A percentile compares a stretch with the other conserved stretches of the same genome.
phyloP scores from a whole-genome alignment of 2,113 vertebrate species.

The Morone saxatilis region DNA sequence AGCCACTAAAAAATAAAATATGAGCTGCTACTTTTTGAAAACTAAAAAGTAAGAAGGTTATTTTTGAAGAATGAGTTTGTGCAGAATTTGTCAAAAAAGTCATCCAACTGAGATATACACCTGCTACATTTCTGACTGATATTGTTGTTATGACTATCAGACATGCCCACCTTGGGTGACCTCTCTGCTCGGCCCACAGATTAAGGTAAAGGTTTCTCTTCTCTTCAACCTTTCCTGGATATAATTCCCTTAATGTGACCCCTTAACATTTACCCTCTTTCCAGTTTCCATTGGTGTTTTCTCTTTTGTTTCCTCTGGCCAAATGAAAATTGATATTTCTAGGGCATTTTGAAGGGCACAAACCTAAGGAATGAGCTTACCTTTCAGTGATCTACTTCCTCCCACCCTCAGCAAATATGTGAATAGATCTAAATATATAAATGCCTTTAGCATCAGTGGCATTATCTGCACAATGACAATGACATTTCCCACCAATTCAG shows the following conservation, averaged over 20 bases:
- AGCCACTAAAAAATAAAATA: background rate
- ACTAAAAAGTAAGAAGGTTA: background rate
- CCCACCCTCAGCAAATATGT: background rate
- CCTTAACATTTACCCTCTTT: slow-evolving; percentile 26
- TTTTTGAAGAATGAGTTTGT: slow-evolving; percentile 8
- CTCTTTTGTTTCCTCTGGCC: slow-evolving; percentile 49
- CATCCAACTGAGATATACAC: background rate
- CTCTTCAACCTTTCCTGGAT: slow-evolving; percentile 25
- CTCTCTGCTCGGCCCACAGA: slow-evolving; percentile 57
- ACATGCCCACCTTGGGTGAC: slow-evolving; percentile 64
- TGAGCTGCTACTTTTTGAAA: background rate
- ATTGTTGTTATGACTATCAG: slow-evolving; percentile 67
- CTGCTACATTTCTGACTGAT: slow-evolving; percentile 35
- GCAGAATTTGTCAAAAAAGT: slow-evolving; percentile 1
- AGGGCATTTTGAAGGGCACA: slow-evolving; percentile 29
- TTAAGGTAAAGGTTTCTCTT: slow-evolving; percentile 64
- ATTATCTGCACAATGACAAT: background rate
- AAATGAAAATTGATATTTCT: slow-evolving; percentile 45
- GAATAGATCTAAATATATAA: slow-evolving; percentile 12
- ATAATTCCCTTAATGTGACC: slow-evolving; percentile 25
- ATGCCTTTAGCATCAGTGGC: slow-evolving; percentile 19
- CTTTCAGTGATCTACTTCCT: background rate
- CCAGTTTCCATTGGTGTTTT: slow-evolving; percentile 36
- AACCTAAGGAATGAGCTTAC: slow-evolving; percentile 12
- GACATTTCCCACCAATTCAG: slow-evolving; percentile 1